phyloP scores from a whole-genome alignment of 2,888 invertebrate species.

The Homarus gammarus region DNA sequence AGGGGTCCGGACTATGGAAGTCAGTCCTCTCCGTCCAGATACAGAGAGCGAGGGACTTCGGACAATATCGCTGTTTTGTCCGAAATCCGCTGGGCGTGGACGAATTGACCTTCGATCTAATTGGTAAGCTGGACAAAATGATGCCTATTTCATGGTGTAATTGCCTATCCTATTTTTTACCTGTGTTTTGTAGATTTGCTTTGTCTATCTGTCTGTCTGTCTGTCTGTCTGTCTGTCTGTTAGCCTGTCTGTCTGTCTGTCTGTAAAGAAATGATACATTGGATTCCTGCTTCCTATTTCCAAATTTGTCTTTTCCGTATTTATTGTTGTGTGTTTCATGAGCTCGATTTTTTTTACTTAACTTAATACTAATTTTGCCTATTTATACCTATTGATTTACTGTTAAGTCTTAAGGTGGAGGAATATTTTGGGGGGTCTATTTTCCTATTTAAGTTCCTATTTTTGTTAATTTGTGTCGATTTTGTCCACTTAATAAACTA shows the following conservation, averaged over 20 bases:
- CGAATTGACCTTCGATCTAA: conserved; percentile 16
- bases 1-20: conserved; percentile 10
- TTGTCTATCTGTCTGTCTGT: conserved; percentile 9
- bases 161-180: no score
- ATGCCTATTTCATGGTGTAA: no score
- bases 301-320: neutral
- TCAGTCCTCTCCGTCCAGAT: conserved; percentile 26
- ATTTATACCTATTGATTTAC: no score
- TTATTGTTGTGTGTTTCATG: neutral
- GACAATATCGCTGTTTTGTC: conserved; percentile 35
- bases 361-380: neutral
- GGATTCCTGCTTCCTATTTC: neutral
- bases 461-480: no score
- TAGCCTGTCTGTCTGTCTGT: neutral
- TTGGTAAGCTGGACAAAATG: conserved; percentile 16
- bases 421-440: no score
- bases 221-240: neutral
- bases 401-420: no score
- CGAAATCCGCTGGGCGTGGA: conserved; percentile 21
- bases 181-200: no score
- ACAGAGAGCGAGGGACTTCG: conserved; percentile 7
- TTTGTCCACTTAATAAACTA: no score
- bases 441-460: no score
- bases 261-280: neutral
- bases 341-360: neutral